Conservation (phyloP, 2,888 invertebrate genomes). For the Torymus aiolomorphi region DNA sequence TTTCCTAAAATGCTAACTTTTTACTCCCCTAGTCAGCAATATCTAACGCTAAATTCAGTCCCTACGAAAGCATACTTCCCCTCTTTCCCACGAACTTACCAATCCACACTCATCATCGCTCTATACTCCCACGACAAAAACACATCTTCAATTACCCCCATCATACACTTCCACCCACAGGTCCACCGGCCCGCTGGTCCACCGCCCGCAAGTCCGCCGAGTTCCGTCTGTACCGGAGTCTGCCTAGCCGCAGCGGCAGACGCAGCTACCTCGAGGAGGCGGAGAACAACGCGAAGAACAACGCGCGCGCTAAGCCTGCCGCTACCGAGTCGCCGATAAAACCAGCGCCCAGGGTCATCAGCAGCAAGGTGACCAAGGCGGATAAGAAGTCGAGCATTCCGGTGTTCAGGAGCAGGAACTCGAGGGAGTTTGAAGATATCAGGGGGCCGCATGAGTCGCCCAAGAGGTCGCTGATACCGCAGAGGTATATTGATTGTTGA, state of each 20-base stretch:
- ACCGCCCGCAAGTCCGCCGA: slow-evolving; percentile 78
- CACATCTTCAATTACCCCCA: background rate
- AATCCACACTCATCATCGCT: too few species aligned
- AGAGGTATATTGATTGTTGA: slow-evolving; percentile 63
- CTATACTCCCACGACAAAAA: too few species aligned
- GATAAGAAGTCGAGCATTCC: slow-evolving; percentile 71
- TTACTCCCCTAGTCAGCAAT: too few species aligned
- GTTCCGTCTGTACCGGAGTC: slow-evolving; percentile 79
- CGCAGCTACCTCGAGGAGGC: slow-evolving; percentile 53
- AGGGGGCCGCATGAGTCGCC: slow-evolving; percentile 71
- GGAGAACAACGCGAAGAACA: slow-evolving; percentile 54
- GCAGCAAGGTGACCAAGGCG: slow-evolving; percentile 59
- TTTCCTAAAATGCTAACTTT: too few species aligned
- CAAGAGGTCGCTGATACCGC: slow-evolving; percentile 73
- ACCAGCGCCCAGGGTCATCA: slow-evolving; percentile 65
- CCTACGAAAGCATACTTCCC: too few species aligned
- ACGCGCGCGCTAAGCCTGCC: slow-evolving; percentile 48
- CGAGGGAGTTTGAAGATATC: slow-evolving; percentile 73
- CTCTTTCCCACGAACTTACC: too few species aligned
- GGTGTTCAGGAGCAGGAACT: slow-evolving; percentile 69
- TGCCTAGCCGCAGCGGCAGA: slow-evolving; percentile 72
- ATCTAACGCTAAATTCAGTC: too few species aligned
- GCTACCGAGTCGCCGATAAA: slow-evolving; percentile 44
- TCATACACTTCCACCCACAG: slow-evolving; percentile 66
- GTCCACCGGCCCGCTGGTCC: slow-evolving; percentile 78